These are phyloP conservation scores for Penelope pileata DNA, from an alignment of 2,113 vertebrate genomes.

Conservation along the genomic window DNA sequence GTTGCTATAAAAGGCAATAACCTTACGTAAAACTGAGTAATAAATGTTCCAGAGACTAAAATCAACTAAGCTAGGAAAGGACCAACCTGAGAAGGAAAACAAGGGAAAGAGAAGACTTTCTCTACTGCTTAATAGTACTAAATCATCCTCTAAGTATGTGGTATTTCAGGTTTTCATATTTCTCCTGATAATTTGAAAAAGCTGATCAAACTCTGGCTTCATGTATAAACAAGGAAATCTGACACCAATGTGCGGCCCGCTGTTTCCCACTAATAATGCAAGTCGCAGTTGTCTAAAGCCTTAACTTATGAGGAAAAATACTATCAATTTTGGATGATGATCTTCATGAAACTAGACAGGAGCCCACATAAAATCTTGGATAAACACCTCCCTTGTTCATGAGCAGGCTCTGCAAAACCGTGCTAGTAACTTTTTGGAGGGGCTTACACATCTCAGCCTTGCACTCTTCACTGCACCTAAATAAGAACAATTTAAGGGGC, in stretches of 20 bases:
- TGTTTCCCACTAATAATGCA: not conserved
- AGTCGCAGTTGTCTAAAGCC: not conserved
- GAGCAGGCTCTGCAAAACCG: not conserved
- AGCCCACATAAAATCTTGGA: not conserved
- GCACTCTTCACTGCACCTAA: not conserved
- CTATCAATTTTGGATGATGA: rapidly evolving
- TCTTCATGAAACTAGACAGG: rapidly evolving
- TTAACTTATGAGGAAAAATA: no score
- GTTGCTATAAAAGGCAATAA: not conserved
- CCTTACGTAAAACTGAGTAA: rapidly evolving
- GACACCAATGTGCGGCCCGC: no score
- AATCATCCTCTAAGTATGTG: not conserved
- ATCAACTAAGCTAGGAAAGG: rapidly evolving
- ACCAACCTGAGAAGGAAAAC: not conserved
- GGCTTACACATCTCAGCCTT: not conserved
- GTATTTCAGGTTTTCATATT: not conserved
- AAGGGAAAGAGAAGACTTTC: not conserved
- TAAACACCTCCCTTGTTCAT: not conserved
- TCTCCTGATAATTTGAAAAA: not conserved
- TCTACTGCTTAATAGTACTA: not conserved
- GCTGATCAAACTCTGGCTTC: not conserved
- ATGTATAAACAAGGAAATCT: not conserved
- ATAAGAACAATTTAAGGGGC: not conserved
- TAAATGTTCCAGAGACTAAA: rapidly evolving
- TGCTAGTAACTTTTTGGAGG: not conserved